These are phyloP conservation scores for Morphnarchus princeps DNA, from an alignment of 2,113 vertebrate species.

Conservation along the genomic window DNA sequence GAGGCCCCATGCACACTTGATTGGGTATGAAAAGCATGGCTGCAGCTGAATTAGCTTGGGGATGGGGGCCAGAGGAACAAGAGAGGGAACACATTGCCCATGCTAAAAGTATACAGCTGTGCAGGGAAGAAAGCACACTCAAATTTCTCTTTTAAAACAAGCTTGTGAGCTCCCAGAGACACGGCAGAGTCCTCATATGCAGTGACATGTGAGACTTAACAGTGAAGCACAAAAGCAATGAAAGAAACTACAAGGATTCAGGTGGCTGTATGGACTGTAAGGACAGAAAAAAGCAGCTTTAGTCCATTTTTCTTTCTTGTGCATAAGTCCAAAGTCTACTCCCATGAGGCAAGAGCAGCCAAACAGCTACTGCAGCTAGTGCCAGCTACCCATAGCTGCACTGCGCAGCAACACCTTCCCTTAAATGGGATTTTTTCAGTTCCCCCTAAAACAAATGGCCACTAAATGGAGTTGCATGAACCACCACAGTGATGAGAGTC, in stretches of 20 bases:
- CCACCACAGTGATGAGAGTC: background rate
- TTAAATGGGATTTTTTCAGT: background rate
- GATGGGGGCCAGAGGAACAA: background rate
- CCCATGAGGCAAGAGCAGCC: background rate
- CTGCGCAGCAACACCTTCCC: background rate
- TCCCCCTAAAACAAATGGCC: background rate
- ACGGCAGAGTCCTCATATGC: background rate
- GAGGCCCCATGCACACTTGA: conserved; percentile 56
- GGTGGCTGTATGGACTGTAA: background rate
- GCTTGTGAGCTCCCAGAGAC: background rate
- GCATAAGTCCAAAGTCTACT: background rate
- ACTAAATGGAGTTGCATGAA: background rate
- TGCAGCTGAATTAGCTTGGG: conserved; percentile 8
- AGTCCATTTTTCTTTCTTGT: background rate
- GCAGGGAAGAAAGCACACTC: background rate
- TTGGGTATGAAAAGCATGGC: conserved; percentile 57
- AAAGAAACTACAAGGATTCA: background rate
- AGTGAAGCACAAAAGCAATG: background rate
- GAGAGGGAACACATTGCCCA: background rate
- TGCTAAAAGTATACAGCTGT: background rate
- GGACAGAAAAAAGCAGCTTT: background rate
- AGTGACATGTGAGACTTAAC: background rate
- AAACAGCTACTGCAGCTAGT: background rate
- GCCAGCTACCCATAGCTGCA: background rate
- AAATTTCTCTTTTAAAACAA: background rate